Percentiles rank a stretch among this genome's conserved stretches.
Evolutionary conservation across 2,888 invertebrate genomes (phyloP).

Genomic region (Pterostichus niger): DNA sequence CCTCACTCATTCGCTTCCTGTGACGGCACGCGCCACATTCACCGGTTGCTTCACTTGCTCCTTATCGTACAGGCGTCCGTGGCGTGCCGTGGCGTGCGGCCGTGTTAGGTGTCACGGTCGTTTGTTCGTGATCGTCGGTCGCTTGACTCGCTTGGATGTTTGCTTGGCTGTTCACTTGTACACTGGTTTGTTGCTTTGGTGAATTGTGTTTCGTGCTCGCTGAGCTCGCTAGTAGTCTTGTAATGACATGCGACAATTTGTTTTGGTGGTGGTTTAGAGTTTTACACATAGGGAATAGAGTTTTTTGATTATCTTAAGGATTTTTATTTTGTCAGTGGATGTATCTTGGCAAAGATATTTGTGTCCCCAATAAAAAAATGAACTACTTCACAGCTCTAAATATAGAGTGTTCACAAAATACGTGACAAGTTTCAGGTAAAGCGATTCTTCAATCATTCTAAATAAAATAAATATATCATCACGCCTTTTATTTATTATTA

Average conservation of each 20-base stretch:
- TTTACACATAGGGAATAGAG: not conserved
- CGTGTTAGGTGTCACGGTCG: conserved; percentile 55
- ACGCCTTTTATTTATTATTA: no score
- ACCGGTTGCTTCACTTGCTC: conserved; percentile 25
- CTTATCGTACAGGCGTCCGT: not conserved
- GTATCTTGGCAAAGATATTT: no score
- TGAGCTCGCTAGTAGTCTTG: not conserved
- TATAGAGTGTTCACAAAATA: no score
- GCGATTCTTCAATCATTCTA: no score
- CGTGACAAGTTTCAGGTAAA: no score
- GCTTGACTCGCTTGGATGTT: not conserved
- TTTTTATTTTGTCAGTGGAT: no score
- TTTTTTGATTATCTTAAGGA: not conserved
- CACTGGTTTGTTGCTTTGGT: not conserved
- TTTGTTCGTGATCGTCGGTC: conserved; percentile 54
- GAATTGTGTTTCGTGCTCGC: no score
- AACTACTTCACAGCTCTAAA: no score
- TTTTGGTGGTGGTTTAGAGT: not conserved
- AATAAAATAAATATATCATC: no score
- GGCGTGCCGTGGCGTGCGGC: conserved; percentile 28
- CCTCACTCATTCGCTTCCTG: no score
- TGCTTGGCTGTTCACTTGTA: no score
- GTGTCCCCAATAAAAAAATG: no score
- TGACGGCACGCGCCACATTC: conserved; percentile 18
- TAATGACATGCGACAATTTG: conserved; percentile 15